Evolutionary conservation across 2,888 invertebrate genomes (phyloP).

Genomic region (Diaperis boleti): DNA sequence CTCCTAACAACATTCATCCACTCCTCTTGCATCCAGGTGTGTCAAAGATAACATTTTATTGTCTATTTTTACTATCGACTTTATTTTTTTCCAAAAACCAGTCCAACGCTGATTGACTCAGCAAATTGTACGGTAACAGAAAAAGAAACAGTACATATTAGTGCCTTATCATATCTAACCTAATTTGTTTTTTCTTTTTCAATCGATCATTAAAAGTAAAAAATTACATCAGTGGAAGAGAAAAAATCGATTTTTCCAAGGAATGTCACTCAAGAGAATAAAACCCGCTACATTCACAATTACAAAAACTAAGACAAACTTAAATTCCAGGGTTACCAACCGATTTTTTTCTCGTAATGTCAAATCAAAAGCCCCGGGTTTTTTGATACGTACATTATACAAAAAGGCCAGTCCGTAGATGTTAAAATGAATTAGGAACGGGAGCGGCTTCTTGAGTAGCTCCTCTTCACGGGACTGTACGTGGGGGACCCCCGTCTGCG

Average conservation of each 20-base stretch:
- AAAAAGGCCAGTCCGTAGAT: slow-evolving; percentile 43
- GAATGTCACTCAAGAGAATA: slow-evolving; percentile 32
- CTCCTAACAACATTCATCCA: slow-evolving; percentile 48
- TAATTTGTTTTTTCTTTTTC: slow-evolving; percentile 17
- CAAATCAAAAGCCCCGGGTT: slow-evolving; percentile 29
- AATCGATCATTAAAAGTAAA: slow-evolving; percentile 24
- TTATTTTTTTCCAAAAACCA: slow-evolving; percentile 52
- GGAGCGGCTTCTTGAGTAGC: slow-evolving; percentile 85
- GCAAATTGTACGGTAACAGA: slow-evolving; percentile 52
- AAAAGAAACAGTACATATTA: slow-evolving; percentile 46
- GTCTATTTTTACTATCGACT: slow-evolving; percentile 41
- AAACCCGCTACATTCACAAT: slow-evolving; percentile 17
- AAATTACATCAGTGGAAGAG: slow-evolving; percentile 23
- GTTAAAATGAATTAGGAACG: slow-evolving; percentile 68
- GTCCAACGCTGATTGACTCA: slow-evolving; percentile 57
- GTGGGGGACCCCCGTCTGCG: slow-evolving; percentile 91
- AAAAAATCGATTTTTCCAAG: slow-evolving; percentile 25
- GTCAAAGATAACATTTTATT: slow-evolving; percentile 42
- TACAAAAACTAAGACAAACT: slow-evolving; percentile 5
- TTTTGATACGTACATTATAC: slow-evolving; percentile 45
- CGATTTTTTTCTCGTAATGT: slow-evolving; percentile 31
- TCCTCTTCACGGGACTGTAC: slow-evolving; percentile 92
- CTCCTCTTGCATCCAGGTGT: slow-evolving; percentile 47
- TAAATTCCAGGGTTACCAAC: slow-evolving; percentile 21
- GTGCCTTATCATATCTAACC: slow-evolving; percentile 41